Percentiles rank a stretch among this genome's conserved stretches.
Evolutionary conservation across 92 coral and sea anemone species (phyloP).

Genomic region (Parazoanthus swiftii): DNA sequence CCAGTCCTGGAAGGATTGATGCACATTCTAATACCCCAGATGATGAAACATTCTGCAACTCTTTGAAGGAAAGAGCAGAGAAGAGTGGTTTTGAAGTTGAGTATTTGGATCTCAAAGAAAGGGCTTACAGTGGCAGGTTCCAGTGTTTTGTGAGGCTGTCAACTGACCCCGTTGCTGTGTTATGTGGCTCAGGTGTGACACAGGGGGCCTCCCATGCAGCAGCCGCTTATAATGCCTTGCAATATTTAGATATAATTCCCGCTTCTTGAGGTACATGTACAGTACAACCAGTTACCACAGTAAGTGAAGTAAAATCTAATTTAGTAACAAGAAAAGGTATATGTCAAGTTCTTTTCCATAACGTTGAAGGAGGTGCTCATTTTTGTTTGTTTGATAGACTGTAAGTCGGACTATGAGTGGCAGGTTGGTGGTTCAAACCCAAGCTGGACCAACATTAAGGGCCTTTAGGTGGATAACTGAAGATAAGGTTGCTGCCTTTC

Average conservation of each 20-base stretch:
- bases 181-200: conserved; percentile 62
- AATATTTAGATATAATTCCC: conserved; percentile 49
- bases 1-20: neutral
- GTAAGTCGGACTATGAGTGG: too few relatives aligned
- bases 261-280: neutral
- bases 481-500: too few relatives aligned
- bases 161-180: conserved; percentile 62
- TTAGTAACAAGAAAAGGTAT: too few relatives aligned
- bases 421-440: too few relatives aligned
- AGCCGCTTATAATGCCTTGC: conserved; percentile 69
- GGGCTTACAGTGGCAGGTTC: conserved; percentile 54
- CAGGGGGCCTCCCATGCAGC: conserved; percentile 49
- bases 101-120: conserved; percentile 54
- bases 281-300: too few relatives aligned
- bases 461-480: too few relatives aligned
- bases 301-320: too few relatives aligned
- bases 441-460: too few relatives aligned
- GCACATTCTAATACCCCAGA: neutral
- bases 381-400: too few relatives aligned
- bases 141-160: conserved; percentile 66
- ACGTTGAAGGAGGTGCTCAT: too few relatives aligned
- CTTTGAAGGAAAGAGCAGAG: conserved; percentile 37
- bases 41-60: conserved; percentile 34
- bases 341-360: too few relatives aligned
- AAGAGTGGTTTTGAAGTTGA: conserved; percentile 17